phyloP scores from a whole-genome alignment of 2,797 vertebrate genomes.

The Amniataba percoides region DNA sequence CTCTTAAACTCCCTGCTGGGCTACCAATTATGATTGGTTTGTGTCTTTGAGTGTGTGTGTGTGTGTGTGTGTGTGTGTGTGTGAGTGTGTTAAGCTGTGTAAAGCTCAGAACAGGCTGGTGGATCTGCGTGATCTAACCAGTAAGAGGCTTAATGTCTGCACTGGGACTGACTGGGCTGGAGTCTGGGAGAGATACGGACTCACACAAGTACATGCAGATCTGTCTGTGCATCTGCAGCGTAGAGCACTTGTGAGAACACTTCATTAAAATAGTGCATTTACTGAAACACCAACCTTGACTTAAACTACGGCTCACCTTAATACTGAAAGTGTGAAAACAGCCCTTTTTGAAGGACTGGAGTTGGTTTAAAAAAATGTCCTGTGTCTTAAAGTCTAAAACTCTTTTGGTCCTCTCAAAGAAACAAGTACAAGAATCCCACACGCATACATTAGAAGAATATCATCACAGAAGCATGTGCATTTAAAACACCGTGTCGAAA shows the following conservation, averaged over 20 bases:
- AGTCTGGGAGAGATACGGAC: constrained; percentile 55
- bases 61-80: constrained; percentile 41
- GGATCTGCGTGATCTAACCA: constrained; percentile 80
- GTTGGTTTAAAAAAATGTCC: not conserved
- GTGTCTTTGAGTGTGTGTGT: too few relatives aligned
- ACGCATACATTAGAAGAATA: not conserved
- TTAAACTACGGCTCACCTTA: not conserved
- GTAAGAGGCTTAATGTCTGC: constrained; percentile 83
- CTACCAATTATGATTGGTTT: constrained; percentile 42
- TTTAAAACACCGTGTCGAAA: constrained; percentile 1
- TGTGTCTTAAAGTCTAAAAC: not conserved
- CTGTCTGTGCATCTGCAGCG: not conserved
- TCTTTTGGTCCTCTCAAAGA: constrained; percentile 4
- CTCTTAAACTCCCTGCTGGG: constrained; percentile 51
- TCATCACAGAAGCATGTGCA: constrained; percentile 3
- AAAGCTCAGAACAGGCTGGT: constrained; percentile 72
- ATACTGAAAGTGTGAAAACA: not conserved
- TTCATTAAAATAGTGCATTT: not conserved
- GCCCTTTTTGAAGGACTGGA: not conserved
- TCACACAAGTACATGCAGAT: constrained; percentile 22
- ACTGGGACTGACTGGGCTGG: constrained; percentile 63
- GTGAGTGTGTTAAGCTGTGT: constrained; percentile 70
- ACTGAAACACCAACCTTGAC: constrained; percentile 2
- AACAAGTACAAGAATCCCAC: not conserved
- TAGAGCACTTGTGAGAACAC: constrained; percentile 2